phyloP scores from a whole-genome alignment of 2,888 invertebrate species.

The Polyommatus iphigenia region DNA sequence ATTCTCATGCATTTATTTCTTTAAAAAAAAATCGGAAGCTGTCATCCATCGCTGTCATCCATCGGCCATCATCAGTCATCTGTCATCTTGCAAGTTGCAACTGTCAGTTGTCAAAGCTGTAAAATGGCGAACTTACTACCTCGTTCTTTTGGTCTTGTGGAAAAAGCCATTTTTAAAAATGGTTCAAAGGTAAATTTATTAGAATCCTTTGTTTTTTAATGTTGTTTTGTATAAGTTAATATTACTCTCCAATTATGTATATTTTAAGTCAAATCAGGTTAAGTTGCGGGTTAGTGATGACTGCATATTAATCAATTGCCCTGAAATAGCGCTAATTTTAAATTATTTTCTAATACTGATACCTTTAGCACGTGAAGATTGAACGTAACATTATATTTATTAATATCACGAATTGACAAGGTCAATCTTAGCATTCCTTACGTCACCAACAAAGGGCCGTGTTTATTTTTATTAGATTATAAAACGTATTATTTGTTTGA shows the following conservation, averaged over 20 bases:
- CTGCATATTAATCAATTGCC: constrained; percentile 7
- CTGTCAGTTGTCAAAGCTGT: constrained; percentile 45
- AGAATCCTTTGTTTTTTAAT: background rate
- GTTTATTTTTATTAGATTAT: constrained; percentile 42
- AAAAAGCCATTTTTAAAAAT: constrained; percentile 84
- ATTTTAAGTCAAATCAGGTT: background rate
- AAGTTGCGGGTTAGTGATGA: background rate
- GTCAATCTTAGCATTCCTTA: constrained; percentile 67
- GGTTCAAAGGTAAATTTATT: constrained; percentile 83
- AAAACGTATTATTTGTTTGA: constrained; percentile 33
- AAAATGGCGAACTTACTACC: constrained; percentile 91
- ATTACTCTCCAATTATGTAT: background rate
- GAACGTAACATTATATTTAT: constrained; percentile 39
- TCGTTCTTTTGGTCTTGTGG: constrained; percentile 85
- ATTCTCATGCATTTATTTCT: too few relatives aligned
- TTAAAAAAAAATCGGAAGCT: too few relatives aligned
- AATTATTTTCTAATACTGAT: constrained; percentile 33
- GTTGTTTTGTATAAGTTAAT: constrained; percentile 3
- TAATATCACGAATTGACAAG: constrained; percentile 69
- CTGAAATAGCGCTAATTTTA: constrained; percentile 39
- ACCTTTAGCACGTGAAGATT: constrained; percentile 35
- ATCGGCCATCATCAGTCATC: background rate
- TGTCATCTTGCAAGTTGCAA: constrained; percentile 14
- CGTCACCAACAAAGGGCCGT: constrained; percentile 56
- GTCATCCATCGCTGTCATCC: background rate